Base-by-base conservation (phyloP, 2,113 vertebrate genomes). In the Charina bottae region DNA sequence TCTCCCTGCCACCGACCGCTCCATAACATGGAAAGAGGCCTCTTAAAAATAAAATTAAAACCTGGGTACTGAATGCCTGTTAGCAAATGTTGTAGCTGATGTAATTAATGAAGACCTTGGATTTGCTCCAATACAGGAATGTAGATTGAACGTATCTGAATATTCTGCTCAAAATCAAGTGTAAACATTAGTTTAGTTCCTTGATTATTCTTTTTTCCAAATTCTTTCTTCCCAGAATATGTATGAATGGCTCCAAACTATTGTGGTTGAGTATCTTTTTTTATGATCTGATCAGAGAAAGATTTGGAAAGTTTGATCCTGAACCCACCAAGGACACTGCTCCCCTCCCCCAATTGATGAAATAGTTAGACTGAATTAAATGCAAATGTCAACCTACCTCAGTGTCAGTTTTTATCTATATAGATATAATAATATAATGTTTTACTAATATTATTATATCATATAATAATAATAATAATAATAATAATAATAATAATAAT, bases 291-390 rank as follows among this genome's bases (percentile, higher is more conserved):
- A 93, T 88, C 84, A 17, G 6, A 88, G 33, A 24, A 91, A 28
- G 8, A 83, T 85, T 93, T 94, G 91, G 42, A 89, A 92, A 92
- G 93, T 92, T 64, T 55, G 26, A 54, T 55, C 92, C 92, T 91
- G 86, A 90, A 42, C 17, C 93, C 90, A 88, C 93, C 92, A 89
- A 46, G 46, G 88, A 93, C 13, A 93, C 46, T 60, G 54, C 90
- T 60, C 91, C 33, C 42, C 55, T 90, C 54, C 85, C 62, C 94
- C 84, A 56, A 85, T 21, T 26, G 49, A n/a, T 55, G 17, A 13
- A 58, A 42, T 4, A 19, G 89, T 26, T 58, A 83, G 54, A 19
- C 54, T 90, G 72, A 56, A 83, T 26, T 42, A 56, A 37, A 59
- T 83, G 54, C 11, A 42, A 90, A 83, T 58, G 21, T 23, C 4